phyloP scores from a whole-genome alignment of 2,113 vertebrate genomes.

The Gymnocephalus cernua region DNA sequence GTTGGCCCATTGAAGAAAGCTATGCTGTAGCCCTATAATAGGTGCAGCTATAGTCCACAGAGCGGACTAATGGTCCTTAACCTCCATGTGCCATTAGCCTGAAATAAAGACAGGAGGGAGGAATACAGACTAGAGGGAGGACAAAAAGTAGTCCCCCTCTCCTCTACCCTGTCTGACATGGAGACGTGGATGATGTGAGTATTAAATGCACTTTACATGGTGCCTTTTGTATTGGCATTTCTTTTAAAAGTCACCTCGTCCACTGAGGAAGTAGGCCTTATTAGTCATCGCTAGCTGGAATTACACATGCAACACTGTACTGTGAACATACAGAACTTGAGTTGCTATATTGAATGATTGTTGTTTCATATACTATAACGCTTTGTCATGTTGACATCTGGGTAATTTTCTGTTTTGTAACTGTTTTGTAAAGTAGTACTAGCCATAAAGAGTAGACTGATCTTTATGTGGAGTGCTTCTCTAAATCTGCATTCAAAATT shows the following conservation, averaged over 20 bases:
- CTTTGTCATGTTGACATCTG: too few species aligned
- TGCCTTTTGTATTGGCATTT: slow-evolving; percentile 36
- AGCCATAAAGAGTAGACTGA: background rate
- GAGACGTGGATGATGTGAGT: slow-evolving; percentile 54
- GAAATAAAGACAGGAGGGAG: slow-evolving; percentile 78
- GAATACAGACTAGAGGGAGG: slow-evolving; percentile 62
- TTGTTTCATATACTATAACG: background rate
- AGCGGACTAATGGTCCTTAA: slow-evolving; percentile 82
- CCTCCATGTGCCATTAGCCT: slow-evolving; percentile 82
- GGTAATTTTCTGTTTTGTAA: too few species aligned
- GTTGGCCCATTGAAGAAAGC: slow-evolving; percentile 73
- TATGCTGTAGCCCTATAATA: slow-evolving; percentile 78
- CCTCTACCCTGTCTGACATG: slow-evolving; percentile 30
- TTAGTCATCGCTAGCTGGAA: slow-evolving; percentile 1
- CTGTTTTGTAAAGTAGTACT: too few species aligned
- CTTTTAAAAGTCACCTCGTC: slow-evolving; percentile 20
- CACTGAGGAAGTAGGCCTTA: background rate
- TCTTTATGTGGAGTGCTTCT: background rate
- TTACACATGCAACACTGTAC: background rate
- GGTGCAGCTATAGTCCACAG: slow-evolving; percentile 82
- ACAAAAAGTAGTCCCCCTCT: slow-evolving; percentile 42
- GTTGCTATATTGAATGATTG: background rate
- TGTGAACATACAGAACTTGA: background rate
- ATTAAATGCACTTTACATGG: slow-evolving; percentile 52
- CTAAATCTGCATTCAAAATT: background rate